Evolutionary conservation across 2,888 invertebrate species (phyloP), one percentile per base, ranked within the genome.

Genomic region (Epinotia demarniana): DNA sequence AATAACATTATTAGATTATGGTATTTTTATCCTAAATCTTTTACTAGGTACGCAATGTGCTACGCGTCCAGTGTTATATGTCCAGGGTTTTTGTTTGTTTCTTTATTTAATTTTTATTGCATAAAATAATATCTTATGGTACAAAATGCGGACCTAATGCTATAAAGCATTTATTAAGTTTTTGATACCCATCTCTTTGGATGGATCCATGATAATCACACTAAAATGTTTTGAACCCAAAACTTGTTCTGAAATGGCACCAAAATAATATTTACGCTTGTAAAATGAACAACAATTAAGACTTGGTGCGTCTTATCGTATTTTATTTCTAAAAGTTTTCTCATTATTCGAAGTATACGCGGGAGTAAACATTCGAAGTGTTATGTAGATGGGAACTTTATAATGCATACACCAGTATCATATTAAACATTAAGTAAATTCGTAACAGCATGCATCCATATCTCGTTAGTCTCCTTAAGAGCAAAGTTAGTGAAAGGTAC

Each of bases 251-350:
- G n/a, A 60, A 46, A 69, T 55, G 19, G 9, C 19, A 63, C 53
- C 57, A 71, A 67, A 70, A 67, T n/a, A 46, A 27, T 64, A 77
- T 72, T 73, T 72, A 77, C 49, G 71, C 71, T 70, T 72, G 69
- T 58, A 71, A 69, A 66, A 75, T 75, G 70, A 77, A 77, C 78
- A 75, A 78, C 76, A 78, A 78, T 78, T 79, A 77, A 78, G 78
- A 79, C 69, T 77, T 77, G 49, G 75, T 67, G 33, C 73, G 76
- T 73, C 63, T 57, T 46, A 69, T 49, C 55, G 2, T 73, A 72
- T 72, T 76, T 78, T 61, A 67, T 73, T 62, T 69, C 62, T 61
- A 19, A 46, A 78, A 78, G 77, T 80, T 78, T 70, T 62, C 62
- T 76, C 77, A 76, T 78, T 77, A 77, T 75, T 70, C 72, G 67